These are phyloP conservation scores for Oceanites oceanicus DNA, from an alignment of 2,113 vertebrate genomes.

Conservation along the genomic window DNA sequence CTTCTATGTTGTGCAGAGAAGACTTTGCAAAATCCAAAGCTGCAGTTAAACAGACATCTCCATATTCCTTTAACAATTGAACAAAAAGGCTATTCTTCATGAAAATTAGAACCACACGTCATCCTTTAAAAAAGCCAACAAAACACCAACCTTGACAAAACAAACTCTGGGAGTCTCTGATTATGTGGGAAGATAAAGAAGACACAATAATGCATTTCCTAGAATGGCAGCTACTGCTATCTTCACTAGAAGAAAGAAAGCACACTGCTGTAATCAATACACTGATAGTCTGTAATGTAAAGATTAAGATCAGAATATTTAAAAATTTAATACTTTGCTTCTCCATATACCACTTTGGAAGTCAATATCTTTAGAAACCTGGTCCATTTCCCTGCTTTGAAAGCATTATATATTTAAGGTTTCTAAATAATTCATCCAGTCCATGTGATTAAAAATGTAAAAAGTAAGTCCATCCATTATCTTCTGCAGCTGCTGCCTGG, in stretches of 20 bases:
- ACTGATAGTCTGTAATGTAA: conserved; percentile 66
- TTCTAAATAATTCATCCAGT: conserved; percentile 78
- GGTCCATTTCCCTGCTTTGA: conserved; percentile 72
- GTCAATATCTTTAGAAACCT: conserved; percentile 73
- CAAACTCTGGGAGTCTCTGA: conserved; percentile 35
- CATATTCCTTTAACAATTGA: neutral
- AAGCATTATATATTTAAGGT: conserved; percentile 76
- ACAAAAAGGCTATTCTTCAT: conserved; percentile 5
- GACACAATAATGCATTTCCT: conserved; percentile 62
- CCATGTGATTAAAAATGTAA: conserved; percentile 73
- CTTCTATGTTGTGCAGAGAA: neutral
- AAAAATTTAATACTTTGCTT: conserved; percentile 76
- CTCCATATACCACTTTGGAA: conserved; percentile 72
- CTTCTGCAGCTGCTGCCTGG: conserved; percentile 55
- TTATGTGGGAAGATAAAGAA: conserved; percentile 59
- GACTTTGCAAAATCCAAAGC: neutral
- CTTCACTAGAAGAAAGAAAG: conserved; percentile 62
- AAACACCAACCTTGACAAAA: neutral
- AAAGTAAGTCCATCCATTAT: conserved; percentile 72
- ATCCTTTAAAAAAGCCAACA: neutral
- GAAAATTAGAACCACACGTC: conserved; percentile 15
- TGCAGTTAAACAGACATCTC: neutral
- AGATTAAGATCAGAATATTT: conserved; percentile 80
- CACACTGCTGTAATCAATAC: conserved; percentile 73
- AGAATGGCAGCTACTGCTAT: conserved; percentile 57